Evolutionary conservation across 2,888 invertebrate species (phyloP), one percentile per base, ranked within the genome.

Genomic region (Argyresthia albistria): DNA sequence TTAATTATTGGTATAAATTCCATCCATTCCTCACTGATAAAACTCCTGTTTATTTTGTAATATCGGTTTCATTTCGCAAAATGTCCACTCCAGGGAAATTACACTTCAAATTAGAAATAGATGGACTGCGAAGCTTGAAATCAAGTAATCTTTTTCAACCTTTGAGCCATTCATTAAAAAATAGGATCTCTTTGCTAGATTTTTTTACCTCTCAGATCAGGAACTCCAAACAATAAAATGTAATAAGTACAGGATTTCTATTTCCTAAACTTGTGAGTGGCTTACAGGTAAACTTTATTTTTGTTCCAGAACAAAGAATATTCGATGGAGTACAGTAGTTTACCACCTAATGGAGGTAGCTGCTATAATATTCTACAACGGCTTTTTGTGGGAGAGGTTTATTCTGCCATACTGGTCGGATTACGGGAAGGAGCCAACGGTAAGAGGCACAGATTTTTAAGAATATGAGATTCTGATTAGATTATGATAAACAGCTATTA

Each of bases 371-470:
- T 92, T 97, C 65, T 93, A 93, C 71, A 90, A 92, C 57, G 93
- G 94, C 69, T 95, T 96, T 65, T 89, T 97, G 39, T 91, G 94
- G 76, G 94, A 94, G 64, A 89, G 93, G 43, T 93, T 95, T 74
- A 90, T 96, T 49, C 67, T 90, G 48, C 93, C 94, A 0, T 88
- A 88, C 54, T 94, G 92, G 80, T 84, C 89, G 11, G 86, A 91
- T 59, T 92, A 91, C 59, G 93, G 93, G 0, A 88, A 89, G 62
- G 79, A 71, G 70, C 65, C 66, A 6, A 69, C 64, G 68, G 81
- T 77, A 57, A 65, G 59, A 25, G 25, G 2, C 2, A 25, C 25
- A 6, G 25, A 6, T n/a, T n/a, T n/a, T n/a, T n/a, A n/a, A n/a
- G n/a, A n/a, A n/a, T n/a, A n/a, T n/a, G 25, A 25, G 25, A 6